phyloP scores from a whole-genome alignment of 2,113 vertebrate species.

The Shinisaurus crocodilurus region DNA sequence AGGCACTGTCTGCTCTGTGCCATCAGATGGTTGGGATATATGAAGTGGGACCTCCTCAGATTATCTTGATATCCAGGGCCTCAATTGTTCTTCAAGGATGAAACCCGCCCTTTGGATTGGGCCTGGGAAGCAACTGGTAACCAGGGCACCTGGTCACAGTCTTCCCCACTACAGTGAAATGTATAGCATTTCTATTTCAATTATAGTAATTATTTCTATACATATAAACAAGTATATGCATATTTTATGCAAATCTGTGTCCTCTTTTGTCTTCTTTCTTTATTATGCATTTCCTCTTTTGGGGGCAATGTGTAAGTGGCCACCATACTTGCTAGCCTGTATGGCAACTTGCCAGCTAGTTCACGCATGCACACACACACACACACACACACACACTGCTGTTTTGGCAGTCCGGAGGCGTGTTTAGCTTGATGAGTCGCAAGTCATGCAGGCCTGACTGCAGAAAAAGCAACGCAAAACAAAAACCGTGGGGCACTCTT shows the following conservation, averaged over 20 bases:
- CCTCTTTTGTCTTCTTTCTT: too few relatives aligned
- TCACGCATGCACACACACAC: background rate
- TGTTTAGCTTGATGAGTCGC: background rate
- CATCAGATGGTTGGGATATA: too few relatives aligned
- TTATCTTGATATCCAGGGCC: background rate
- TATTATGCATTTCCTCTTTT: too few relatives aligned
- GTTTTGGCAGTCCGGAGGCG: too few relatives aligned
- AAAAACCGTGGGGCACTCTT: background rate
- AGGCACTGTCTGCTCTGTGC: too few relatives aligned
- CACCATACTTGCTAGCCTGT: background rate
- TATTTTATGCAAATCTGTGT: too few relatives aligned
- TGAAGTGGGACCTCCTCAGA: background rate
- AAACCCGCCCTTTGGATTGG: background rate
- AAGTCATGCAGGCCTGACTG: background rate
- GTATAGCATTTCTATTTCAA: too few relatives aligned
- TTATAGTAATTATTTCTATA: too few relatives aligned
- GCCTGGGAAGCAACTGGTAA: background rate
- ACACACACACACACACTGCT: too few relatives aligned
- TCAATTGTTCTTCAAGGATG: background rate
- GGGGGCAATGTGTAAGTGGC: too few relatives aligned
- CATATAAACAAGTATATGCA: too few relatives aligned
- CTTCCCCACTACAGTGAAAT: too few relatives aligned
- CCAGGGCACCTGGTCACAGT: background rate
- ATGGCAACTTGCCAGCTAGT: background rate
- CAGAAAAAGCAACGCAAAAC: background rate